Evolutionary conservation across 2,113 vertebrate species (phyloP), one percentile per base, ranked within the genome.

Genomic region (Calypte anna): DNA sequence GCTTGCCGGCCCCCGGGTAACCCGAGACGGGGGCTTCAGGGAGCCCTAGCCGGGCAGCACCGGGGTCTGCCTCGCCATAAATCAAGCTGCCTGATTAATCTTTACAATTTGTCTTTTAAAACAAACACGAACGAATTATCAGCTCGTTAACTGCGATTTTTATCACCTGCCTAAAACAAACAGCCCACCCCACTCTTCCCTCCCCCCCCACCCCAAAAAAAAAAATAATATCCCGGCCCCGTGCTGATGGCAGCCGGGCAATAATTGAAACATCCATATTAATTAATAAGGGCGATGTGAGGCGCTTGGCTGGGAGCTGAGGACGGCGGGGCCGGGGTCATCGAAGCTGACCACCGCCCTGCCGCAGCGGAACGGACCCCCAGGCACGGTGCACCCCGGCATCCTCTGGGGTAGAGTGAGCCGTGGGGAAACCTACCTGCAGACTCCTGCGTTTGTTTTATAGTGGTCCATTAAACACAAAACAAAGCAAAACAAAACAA

Each of bases 51-150:
- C 80, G 79, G 79, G 82, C 91, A 83, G 93, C 70, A 62, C 78
- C 30, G 74, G 94, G 96, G 95, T 94, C 96, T 88, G 95, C 74
- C 74, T 90, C 69, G 30, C 90, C 96, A 96, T 97, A 97, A 97
- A 97, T 95, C 96, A 96, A 86, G 70, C 90, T 62, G 88, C 69
- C 92, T 91, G 96, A 96, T 96, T 96, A 96, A 96, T 96, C 96
- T 96, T 97, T 97, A 97, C 96, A 94, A 97, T 97, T 96, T 97
- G 96, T 96, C 96, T 96, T 97, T 97, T 96, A 96, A 95, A 97
- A 95, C 96, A 96, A 96, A 97, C 96, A 96, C 70, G 82, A 91
- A 92, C 93, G 96, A 97, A 96, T 97, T 96, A 96, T 97, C 96
- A 96, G 96, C 96, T 96, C 96, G 96, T 96, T 96, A 97, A 97